Base-by-base conservation (phyloP, 2,113 vertebrate genomes). In the Fregetta grallaria region DNA sequence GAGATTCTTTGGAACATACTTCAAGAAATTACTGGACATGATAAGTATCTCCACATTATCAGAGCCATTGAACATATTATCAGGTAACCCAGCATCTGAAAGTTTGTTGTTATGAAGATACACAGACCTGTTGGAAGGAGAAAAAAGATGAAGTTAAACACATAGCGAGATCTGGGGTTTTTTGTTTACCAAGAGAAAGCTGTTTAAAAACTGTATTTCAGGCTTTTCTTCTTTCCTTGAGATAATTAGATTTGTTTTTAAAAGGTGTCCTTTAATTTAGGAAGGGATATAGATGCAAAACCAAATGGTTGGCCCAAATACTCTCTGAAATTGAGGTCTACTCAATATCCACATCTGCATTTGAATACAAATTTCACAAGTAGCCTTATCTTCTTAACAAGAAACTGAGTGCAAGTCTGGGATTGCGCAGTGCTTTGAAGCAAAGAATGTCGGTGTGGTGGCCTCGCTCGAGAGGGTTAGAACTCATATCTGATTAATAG, bases 81-180 rank as follows among this genome's bases (percentile, higher is more conserved):
- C 98, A 2, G 99, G 99, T 83, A 99, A 98, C 15, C 99, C 99
- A 5, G 98, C 98, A 16, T 99, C 99, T 1, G 98, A 98, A 96
- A 99, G 98, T 96, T 99, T 99, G 98, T 99, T 99, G 98, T 99
- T 99, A 92, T 99, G 99, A 83, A 99, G 98, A 97, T 99, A 99
- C 66, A 99, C 99, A 5, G 99, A 99, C 95, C 99, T 99, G 97
- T 42, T 44, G 30, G 78, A 92, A 92, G 52, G 18, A 90, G 68
- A 92, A 52, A 78, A 91, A 88, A 85, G 10, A 89, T 66, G 2
- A 63, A 70, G 30, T 75, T 53, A 26, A 81, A 76, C 23, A 88
- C 56, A 56, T 1, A 79, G 21, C 26, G 26, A 62, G 50, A 71
- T 55, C 22, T 50, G 42, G 16, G 13, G 2, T 1, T 30, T 29